Percentiles rank a stretch among this genome's conserved stretches.
Conservation (phyloP, 2,888 invertebrate genomes). For the Monoplex corrugatus region DNA sequence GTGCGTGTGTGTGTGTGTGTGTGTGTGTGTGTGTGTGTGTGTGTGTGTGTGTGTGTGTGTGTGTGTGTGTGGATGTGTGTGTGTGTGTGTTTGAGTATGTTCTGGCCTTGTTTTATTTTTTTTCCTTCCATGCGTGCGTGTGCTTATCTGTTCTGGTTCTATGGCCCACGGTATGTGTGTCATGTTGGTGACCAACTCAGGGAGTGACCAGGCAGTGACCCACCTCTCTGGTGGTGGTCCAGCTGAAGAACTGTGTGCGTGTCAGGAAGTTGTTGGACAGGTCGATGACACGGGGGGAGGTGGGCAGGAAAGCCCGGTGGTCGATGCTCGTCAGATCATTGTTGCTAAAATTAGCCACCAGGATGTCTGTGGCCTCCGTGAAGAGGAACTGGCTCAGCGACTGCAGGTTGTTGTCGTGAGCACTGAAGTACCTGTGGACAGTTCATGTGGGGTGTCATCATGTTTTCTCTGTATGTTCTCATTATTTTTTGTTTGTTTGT, state of each 20-base stretch:
- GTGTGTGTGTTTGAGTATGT: too few species aligned
- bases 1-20: too few species aligned
- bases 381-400: conserved; percentile 67
- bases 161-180: too few species aligned
- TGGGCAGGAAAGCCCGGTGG: conserved; percentile 70
- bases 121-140: background rate
- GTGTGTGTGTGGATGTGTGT: too few species aligned
- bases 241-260: conserved; percentile 68
- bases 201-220: too few species aligned
- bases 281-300: conserved; percentile 70
- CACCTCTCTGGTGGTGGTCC: conserved; percentile 64
- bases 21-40: too few species aligned
- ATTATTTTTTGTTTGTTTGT: too few species aligned
- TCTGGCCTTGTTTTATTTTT: background rate
- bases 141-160: background rate
- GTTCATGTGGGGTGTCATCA: too few species aligned
- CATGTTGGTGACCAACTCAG: background rate
- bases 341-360: conserved; percentile 69
- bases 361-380: conserved; percentile 65
- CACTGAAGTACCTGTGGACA: conserved; percentile 56
- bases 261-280: conserved; percentile 72
- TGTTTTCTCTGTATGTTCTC: too few species aligned
- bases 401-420: conserved; percentile 68
- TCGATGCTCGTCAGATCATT: conserved; percentile 71
- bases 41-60: too few species aligned